phyloP scores from a whole-genome alignment of 2,113 vertebrate genomes.

The Blennius ocellaris region DNA sequence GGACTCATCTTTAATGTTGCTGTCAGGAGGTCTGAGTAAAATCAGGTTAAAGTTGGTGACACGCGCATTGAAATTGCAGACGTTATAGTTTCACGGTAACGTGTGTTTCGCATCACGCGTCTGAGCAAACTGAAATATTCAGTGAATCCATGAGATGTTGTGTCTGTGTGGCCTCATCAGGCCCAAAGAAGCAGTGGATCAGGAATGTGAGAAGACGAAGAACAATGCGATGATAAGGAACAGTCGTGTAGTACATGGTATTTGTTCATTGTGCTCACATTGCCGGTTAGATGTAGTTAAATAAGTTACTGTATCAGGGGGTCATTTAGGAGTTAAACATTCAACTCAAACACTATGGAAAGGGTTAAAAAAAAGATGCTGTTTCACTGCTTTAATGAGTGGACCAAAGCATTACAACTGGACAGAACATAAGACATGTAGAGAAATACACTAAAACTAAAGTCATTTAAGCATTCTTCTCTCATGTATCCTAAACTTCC shows the following conservation, averaged over 20 bases:
- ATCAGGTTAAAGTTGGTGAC: too few relatives aligned
- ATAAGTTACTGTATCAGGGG: neutral
- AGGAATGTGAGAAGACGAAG: slow-evolving; percentile 15
- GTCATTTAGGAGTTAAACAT: slow-evolving; percentile 43
- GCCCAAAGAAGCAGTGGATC: neutral
- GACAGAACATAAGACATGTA: slow-evolving; percentile 44
- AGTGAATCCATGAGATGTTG: neutral
- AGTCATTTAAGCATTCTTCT: slow-evolving; percentile 15
- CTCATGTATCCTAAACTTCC: neutral
- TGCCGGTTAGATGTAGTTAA: slow-evolving; percentile 6
- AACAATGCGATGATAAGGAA: neutral
- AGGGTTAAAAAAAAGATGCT: slow-evolving; percentile 45
- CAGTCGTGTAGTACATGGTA: neutral
- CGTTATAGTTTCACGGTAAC: too few relatives aligned
- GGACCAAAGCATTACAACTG: slow-evolving; percentile 3
- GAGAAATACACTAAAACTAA: slow-evolving; percentile 39
- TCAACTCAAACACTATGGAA: slow-evolving; percentile 17
- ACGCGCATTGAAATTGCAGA: too few relatives aligned
- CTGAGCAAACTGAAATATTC: too few relatives aligned
- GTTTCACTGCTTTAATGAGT: slow-evolving; percentile 32
- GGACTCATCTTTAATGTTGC: too few relatives aligned
- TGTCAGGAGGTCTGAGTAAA: too few relatives aligned
- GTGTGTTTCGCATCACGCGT: too few relatives aligned
- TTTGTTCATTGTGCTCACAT: slow-evolving; percentile 27
- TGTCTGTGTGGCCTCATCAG: neutral